phyloP scores from a whole-genome alignment of 1,140 invertebrate species.

The Cherax destructor region DNA sequence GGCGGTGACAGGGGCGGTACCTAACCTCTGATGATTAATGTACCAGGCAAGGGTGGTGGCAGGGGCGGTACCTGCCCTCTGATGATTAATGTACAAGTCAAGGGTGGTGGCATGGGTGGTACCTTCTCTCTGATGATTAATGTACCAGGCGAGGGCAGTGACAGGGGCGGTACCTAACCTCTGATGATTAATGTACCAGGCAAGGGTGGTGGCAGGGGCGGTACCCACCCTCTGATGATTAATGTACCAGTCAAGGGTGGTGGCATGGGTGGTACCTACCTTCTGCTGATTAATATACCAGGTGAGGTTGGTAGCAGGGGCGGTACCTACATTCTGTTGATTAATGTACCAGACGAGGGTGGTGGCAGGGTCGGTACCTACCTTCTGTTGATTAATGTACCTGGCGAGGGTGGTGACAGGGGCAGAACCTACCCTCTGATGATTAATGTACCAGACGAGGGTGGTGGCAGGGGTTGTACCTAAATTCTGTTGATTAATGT shows the following conservation, averaged over 20 bases:
- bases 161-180: slow-evolving; percentile 41
- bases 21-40: too few relatives aligned
- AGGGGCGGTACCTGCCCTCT: slow-evolving; percentile 43
- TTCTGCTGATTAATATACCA: slow-evolving; percentile 73
- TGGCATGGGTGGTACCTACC: slow-evolving; percentile 47
- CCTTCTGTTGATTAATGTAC: not conserved
- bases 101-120: slow-evolving; percentile 70
- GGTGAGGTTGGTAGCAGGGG: slow-evolving; percentile 62
- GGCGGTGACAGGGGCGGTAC: too few relatives aligned
- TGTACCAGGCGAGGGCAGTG: slow-evolving; percentile 24
- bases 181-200: slow-evolving; percentile 73
- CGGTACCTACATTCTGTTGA: slow-evolving; percentile 61
- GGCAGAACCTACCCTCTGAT: too few relatives aligned
- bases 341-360: not conserved
- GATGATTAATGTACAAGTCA: slow-evolving; percentile 3
- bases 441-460: too few relatives aligned
- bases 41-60: not conserved
- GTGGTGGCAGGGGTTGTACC: too few relatives aligned
- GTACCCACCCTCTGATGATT: slow-evolving; percentile 51
- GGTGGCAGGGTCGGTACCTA: slow-evolving; percentile 67
- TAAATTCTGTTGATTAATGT: too few relatives aligned
- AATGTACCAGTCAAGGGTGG: slow-evolving; percentile 6
- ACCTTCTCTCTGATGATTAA: slow-evolving; percentile 61
- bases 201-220: slow-evolving; percentile 72
- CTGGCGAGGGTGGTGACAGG: too few relatives aligned